Evolutionary conservation across 1,140 invertebrate species (phyloP).

Genomic region (Maconellicoccus hirsutus): DNA sequence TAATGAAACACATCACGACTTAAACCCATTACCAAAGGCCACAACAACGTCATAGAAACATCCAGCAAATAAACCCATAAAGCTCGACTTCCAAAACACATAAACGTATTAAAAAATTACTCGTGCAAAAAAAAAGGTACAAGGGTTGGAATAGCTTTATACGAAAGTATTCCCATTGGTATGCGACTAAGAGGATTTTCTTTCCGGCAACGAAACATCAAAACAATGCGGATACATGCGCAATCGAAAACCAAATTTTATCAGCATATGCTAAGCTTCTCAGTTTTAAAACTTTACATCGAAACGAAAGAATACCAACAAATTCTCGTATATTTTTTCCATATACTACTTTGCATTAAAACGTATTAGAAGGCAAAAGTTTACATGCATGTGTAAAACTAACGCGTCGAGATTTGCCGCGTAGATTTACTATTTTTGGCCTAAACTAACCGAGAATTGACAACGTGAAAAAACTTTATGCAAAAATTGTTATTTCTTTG

Average conservation of each 20-base stretch:
- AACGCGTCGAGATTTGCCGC: neutral
- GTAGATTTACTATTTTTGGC: neutral
- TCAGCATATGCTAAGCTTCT: neutral
- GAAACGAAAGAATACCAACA: neutral
- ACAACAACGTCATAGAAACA: too few relatives aligned
- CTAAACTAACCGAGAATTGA: neutral
- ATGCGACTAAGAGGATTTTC: too few relatives aligned
- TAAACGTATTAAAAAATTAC: too few relatives aligned
- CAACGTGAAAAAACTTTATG: neutral
- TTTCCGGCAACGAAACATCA: neutral
- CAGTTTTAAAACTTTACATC: neutral
- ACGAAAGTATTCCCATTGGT: too few relatives aligned
- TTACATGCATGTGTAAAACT: neutral
- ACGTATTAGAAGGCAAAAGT: neutral
- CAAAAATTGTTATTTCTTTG: too few relatives aligned
- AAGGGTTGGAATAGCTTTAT: too few relatives aligned
- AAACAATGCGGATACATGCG: neutral
- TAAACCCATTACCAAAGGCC: too few relatives aligned
- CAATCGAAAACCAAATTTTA: conserved; percentile 5
- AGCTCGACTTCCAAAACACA: too few relatives aligned
- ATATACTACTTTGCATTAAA: conserved; percentile 4
- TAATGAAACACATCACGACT: too few relatives aligned
- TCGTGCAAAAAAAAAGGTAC: too few relatives aligned
- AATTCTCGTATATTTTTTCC: neutral
- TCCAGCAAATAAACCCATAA: too few relatives aligned